Base-by-base conservation (phyloP, 2,113 vertebrate genomes). In the Apodemus speciosus region DNA sequence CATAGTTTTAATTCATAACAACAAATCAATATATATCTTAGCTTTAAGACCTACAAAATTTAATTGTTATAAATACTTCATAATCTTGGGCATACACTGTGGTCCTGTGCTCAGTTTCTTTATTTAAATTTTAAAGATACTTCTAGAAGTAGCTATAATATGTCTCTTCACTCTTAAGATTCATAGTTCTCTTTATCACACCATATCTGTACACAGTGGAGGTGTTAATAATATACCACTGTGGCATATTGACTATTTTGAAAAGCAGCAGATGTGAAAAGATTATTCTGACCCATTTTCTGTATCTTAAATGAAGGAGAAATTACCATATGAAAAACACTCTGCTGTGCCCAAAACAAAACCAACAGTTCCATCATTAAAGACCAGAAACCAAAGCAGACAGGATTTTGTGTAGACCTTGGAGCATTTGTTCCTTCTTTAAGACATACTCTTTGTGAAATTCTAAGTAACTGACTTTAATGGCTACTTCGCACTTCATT, bases 231-330 rank as follows among this genome's bases (percentile, higher is more conserved):
- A 85, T 72, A 85, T 18, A 35, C 30, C 64, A n/a, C 64, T 79
- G 35, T 95, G 90, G 51, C 80, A 80, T 71, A 40, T 56, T 89
- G n/a, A 89, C 43, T 85, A 62, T 71, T 85, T 89, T 89, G 8
- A 92, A 80, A 89, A 85, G 13, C 40, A 72, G 90, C 80, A 89
- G 72, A 86, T 92, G 80, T 38, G 43, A 72, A 86, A 38, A 89
- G 64, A 80, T 85, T 64, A 72, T 72, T 79, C 81, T 85, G 90
- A 79, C 64, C 91, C 85, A 85, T 89, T 92, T 94, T 92, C 85
- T 89, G 62, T 89, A 92, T 89, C 73, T 92, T 18, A 66, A 79
- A 89, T 56, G 80, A 64, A 77, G 27, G 64, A 53, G 7, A 92
- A 89, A 85, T 77, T 89, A n/a, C 53, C 46, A 64, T 32, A 53